Evolutionary conservation across 2,797 vertebrate genomes (phyloP).

Genomic region (Crenichthys baileyi): DNA sequence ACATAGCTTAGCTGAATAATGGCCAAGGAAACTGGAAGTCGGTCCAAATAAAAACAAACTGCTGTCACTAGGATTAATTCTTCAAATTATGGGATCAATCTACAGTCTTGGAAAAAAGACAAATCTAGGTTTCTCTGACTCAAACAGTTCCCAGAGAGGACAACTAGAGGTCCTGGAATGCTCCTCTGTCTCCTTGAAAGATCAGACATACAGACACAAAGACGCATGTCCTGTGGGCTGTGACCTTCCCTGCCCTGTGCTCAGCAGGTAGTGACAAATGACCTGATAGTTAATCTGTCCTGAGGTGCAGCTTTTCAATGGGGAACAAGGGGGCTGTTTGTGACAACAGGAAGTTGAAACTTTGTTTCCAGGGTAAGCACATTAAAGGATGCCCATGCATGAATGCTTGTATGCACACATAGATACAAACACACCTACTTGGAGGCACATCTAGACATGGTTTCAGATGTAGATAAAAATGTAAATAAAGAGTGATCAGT

Average conservation of each 20-base stretch:
- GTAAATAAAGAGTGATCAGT: conserved; percentile 21
- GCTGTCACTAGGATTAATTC: conserved; percentile 6
- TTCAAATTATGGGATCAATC: conserved; percentile 39
- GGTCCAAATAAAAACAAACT: neutral
- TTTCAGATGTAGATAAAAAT: conserved; percentile 34
- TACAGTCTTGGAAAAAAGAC: conserved; percentile 7
- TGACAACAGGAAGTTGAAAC: conserved; percentile 72
- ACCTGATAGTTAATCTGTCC: conserved; percentile 80
- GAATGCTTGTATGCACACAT: conserved; percentile 52
- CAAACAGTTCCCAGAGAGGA: conserved; percentile 45
- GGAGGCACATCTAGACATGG: conserved; percentile 41
- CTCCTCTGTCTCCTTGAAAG: conserved; percentile 61
- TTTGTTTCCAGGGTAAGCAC: conserved; percentile 57
- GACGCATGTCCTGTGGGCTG: conserved; percentile 58
- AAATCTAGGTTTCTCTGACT: conserved; percentile 26
- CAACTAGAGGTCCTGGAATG: conserved; percentile 58
- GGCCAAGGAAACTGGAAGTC: neutral
- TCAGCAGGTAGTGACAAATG: conserved; percentile 82
- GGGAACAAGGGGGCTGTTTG: conserved; percentile 70
- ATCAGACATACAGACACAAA: conserved; percentile 62
- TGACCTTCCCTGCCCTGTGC: conserved; percentile 70
- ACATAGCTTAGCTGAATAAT: neutral
- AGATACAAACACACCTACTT: conserved; percentile 10
- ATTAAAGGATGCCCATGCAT: conserved; percentile 68
- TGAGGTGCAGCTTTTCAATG: conserved; percentile 70